These are phyloP conservation scores for Allolobophora icterica DNA, from an alignment of 2,888 invertebrate genomes.

Conservation along the genomic window DNA sequence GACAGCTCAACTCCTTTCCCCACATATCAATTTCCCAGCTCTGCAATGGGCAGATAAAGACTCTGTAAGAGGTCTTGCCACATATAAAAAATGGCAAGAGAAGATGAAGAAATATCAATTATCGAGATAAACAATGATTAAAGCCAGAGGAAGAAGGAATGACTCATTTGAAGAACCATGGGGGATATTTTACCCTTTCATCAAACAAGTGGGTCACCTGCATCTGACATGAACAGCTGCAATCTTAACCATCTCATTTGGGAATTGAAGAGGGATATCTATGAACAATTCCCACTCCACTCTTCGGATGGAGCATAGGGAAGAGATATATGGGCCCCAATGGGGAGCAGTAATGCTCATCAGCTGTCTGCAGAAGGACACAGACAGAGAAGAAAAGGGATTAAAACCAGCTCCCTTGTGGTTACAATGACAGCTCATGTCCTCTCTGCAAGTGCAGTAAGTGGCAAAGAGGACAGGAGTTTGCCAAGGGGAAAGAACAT, in stretches of 20 bases:
- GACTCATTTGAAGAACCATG: neutral
- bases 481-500: neutral
- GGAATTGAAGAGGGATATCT: neutral
- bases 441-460: neutral
- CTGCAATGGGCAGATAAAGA: neutral
- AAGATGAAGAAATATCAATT: neutral
- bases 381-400: neutral
- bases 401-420: neutral
- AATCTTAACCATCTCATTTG: neutral
- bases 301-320: neutral
- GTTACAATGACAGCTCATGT: neutral
- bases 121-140: neutral
- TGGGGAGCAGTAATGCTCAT: neutral
- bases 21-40: neutral
- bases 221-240: neutral
- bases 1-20: neutral
- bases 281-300: neutral
- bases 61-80: neutral
- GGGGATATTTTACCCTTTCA: neutral
- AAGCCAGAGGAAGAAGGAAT: neutral
- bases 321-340: too few relatives aligned
- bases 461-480: neutral
- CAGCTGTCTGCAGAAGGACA: too few relatives aligned
- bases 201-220: neutral
- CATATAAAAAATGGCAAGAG: neutral